Conservation (phyloP, 2,797 vertebrate genomes). For the Sebastes goodei region DNA sequence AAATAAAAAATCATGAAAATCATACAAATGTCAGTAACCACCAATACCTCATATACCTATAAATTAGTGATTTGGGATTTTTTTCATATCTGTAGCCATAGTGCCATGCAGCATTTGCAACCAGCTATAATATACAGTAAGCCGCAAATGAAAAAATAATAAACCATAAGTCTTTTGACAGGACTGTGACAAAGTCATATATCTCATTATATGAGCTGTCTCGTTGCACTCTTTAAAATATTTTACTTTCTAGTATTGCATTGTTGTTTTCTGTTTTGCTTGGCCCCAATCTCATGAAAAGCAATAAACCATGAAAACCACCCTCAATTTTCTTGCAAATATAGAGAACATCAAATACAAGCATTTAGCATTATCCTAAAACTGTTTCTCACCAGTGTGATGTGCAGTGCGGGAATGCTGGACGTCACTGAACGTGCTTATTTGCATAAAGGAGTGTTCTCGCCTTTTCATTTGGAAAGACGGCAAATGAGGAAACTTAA, state of each 20-base stretch:
- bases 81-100: background rate
- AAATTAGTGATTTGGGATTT: background rate
- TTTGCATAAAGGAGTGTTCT: rapidly evolving
- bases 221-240: no score
- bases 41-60: background rate
- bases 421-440: no score
- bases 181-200: rapidly evolving
- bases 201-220: no score
- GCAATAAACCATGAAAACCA: no score
- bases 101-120: background rate
- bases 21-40: background rate
- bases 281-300: no score
- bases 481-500: no score
- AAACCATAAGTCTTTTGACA: background rate
- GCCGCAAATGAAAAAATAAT: background rate
- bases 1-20: background rate
- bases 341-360: background rate
- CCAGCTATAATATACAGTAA: no score
- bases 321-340: background rate
- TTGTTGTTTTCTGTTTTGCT: no score
- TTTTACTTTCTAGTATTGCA: no score
- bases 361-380: background rate
- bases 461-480: no score
- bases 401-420: no score
- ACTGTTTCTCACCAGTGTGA: no score